Evolutionary conservation across 2,888 invertebrate species (phyloP).

Genomic region (Mythimna vitellina): DNA sequence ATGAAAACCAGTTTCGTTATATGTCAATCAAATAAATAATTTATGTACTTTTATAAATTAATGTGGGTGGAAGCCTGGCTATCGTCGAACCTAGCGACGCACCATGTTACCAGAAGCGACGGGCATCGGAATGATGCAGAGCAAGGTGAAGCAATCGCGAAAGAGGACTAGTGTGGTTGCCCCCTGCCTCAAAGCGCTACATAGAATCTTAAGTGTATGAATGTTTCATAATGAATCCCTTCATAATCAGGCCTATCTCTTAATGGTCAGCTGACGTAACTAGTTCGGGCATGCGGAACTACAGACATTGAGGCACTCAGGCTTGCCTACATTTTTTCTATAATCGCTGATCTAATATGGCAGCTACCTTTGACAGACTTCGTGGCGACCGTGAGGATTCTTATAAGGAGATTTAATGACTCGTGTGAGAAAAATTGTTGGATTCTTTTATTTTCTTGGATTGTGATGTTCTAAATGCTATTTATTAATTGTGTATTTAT

Average conservation of each 20-base stretch:
- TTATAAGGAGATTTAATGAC: slow-evolving; percentile 68
- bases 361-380: slow-evolving; percentile 73
- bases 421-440: slow-evolving; percentile 66
- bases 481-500: background rate
- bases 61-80: background rate
- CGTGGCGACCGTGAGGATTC: slow-evolving; percentile 68
- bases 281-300: slow-evolving; percentile 59
- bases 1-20: too few species aligned
- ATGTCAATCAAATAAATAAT: too few species aligned
- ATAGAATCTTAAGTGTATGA: too few species aligned
- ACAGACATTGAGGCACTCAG: slow-evolving; percentile 24
- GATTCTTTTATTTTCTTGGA: slow-evolving; percentile 40
- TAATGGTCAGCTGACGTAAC: slow-evolving; percentile 39
- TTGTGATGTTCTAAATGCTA: slow-evolving; percentile 20
- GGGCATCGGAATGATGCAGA: background rate
- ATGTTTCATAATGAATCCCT: slow-evolving; percentile 18
- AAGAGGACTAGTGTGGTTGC: background rate
- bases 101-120: background rate
- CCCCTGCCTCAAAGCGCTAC: background rate
- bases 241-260: slow-evolving; percentile 34
- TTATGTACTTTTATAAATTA: too few species aligned
- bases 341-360: slow-evolving; percentile 71
- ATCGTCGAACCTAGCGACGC: background rate
- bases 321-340: slow-evolving; percentile 62
- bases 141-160: background rate